Conservation (phyloP, 2,113 vertebrate species). For the Sebastes fasciatus region DNA sequence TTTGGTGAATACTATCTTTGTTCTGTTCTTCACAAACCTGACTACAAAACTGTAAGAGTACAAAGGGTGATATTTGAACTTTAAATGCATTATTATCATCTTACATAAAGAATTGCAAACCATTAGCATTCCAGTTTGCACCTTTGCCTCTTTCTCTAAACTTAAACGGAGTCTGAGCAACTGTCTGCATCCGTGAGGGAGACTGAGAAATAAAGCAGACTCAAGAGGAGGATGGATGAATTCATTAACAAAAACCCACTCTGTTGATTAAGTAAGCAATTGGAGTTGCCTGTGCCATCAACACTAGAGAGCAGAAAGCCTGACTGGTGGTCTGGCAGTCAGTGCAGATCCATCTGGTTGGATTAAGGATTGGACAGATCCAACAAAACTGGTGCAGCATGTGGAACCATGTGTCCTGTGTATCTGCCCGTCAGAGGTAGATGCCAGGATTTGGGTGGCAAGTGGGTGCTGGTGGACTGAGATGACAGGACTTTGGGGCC, state of each 20-base stretch:
- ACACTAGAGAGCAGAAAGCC: slow-evolving; percentile 33
- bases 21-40: not conserved
- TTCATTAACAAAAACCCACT: slow-evolving; percentile 52
- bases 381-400: slow-evolving; percentile 50
- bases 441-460: slow-evolving; percentile 56
- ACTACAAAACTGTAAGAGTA: not conserved
- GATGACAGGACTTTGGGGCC: slow-evolving; percentile 48
- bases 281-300: slow-evolving; percentile 52
- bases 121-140: not conserved
- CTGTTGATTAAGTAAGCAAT: slow-evolving; percentile 44
- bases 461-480: slow-evolving; percentile 38
- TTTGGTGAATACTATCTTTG: not conserved
- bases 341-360: slow-evolving; percentile 55
- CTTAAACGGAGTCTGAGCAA: slow-evolving; percentile 10
- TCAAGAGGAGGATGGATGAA: slow-evolving; percentile 46
- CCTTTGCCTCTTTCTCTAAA: slow-evolving; percentile 5
- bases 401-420: slow-evolving; percentile 44
- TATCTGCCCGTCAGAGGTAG: slow-evolving; percentile 24
- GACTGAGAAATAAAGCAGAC: slow-evolving; percentile 40
- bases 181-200: slow-evolving; percentile 10
- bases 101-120: not conserved
- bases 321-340: slow-evolving; percentile 58
- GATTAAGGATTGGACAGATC: slow-evolving; percentile 52
- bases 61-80: not conserved
- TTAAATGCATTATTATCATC: not conserved